These are phyloP conservation scores for Cosmorhoe ocellata DNA, from an alignment of 2,888 invertebrate species.

Conservation along the genomic window DNA sequence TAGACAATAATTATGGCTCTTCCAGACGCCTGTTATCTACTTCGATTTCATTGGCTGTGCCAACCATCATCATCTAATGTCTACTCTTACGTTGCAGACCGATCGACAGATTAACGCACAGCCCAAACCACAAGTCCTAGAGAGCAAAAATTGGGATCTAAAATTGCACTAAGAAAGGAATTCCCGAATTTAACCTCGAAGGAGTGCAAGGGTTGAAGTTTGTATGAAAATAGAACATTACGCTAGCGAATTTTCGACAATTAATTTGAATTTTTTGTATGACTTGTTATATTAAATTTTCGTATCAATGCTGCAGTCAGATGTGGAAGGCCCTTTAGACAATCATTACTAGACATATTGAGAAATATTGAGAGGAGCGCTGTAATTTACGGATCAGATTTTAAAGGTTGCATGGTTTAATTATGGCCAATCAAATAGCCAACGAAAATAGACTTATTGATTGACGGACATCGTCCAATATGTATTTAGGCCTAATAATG, in stretches of 20 bases:
- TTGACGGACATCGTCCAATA: slow-evolving; percentile 5
- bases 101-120: too few relatives aligned
- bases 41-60: not conserved
- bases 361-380: slow-evolving; percentile 37
- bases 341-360: slow-evolving; percentile 28
- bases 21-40: not conserved
- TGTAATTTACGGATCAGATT: slow-evolving; percentile 35
- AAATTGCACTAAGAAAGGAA: too few relatives aligned
- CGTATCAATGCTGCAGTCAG: not conserved
- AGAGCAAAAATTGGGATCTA: too few relatives aligned
- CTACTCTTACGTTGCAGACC: too few relatives aligned
- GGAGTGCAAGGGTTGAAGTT: too few relatives aligned
- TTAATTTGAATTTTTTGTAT: too few relatives aligned
- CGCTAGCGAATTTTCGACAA: too few relatives aligned
- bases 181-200: too few relatives aligned
- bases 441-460: slow-evolving; percentile 15
- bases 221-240: too few relatives aligned
- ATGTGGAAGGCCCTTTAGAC: slow-evolving; percentile 55
- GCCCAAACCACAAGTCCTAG: too few relatives aligned
- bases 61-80: not conserved
- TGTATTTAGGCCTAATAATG: too few relatives aligned
- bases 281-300: too few relatives aligned
- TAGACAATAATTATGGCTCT: slow-evolving; percentile 50
- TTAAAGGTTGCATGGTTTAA: slow-evolving; percentile 21
- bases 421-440: slow-evolving; percentile 15